Evolutionary conservation across 2,797 vertebrate species (phyloP).

Genomic region (Hemitrygon akajei): DNA sequence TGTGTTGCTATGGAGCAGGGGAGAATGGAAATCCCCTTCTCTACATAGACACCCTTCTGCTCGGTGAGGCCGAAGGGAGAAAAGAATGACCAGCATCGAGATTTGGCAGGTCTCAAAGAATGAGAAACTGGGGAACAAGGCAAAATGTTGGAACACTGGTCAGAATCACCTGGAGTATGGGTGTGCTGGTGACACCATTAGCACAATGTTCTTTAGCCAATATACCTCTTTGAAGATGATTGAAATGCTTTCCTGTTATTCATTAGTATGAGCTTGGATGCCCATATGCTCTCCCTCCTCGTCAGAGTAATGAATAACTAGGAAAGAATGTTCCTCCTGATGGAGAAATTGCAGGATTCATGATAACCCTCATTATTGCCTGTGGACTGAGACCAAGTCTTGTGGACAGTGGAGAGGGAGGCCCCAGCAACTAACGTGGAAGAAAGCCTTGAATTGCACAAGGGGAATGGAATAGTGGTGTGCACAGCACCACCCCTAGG

Average conservation of each 20-base stretch:
- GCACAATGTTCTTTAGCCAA: background rate
- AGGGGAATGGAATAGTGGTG: background rate
- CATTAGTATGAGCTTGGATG: constrained; percentile 14
- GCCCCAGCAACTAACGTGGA: background rate
- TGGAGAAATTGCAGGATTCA: background rate
- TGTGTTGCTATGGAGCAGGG: background rate
- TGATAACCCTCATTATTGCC: constrained; percentile 13
- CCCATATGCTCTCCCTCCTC: background rate
- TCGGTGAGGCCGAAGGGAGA: background rate
- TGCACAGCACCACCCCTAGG: background rate
- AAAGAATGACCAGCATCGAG: background rate
- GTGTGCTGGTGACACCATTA: too few relatives aligned
- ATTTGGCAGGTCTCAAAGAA: background rate
- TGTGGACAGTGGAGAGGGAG: background rate
- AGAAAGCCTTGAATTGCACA: background rate
- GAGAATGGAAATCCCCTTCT: background rate
- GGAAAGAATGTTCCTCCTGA: constrained; percentile 30
- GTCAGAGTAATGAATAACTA: background rate
- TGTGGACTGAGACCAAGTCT: background rate
- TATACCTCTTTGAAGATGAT: background rate
- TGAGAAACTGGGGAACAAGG: background rate
- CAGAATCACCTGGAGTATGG: background rate
- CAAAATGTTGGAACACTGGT: too few relatives aligned
- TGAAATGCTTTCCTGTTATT: background rate
- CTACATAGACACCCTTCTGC: background rate